Base-by-base conservation (phyloP, 2,888 invertebrate species). In the Nezara viridula region DNA sequence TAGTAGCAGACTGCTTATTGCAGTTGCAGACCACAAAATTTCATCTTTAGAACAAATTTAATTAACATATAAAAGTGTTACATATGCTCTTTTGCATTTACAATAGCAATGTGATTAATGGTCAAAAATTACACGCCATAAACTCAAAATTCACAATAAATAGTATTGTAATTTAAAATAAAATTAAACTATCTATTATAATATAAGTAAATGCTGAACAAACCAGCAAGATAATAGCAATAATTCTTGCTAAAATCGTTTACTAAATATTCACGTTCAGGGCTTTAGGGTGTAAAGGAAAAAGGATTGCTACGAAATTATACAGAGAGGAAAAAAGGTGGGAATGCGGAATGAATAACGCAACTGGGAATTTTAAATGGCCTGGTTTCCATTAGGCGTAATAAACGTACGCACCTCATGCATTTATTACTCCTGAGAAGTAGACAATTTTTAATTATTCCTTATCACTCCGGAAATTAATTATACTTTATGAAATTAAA, bases 311-410 rank as follows among this genome's bases (percentile, higher is more conserved):
- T 19, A 47, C 44, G 47, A 21, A 81, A 81, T 81, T 81, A 81
- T 81, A 81, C 40, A 24, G 81, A n/a, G 44, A 44, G 24, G 81
- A 81, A 81, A 81, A 81, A 44, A 37, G n/a, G 81, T 16, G 81
- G 44, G 44, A 81, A 81, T n/a, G 81, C 44, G 44, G n/a, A 47
- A 24, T 81, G 81, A 81, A 81, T 81, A 81, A 81, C 24, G 44
- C 44, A 81, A 44, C 81, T 24, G 12, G 40, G 81, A 81, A 44
- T 81, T 81, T 24, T 44, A 81, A 81, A 81, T 81, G 81, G 66
- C 37, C 66, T 32, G 10, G 24, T 44, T 81, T 81, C 81, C 81
- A 81, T 81, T 81, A 73, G 12, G 44, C n/a, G n/a, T 7, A 73
- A 73, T 73, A 73, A 37, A 37, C 21, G 16, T 7, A 73, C 66